Evolutionary conservation across 2,113 vertebrate genomes (phyloP).

Genomic region (Ranitomeya variabilis): DNA sequence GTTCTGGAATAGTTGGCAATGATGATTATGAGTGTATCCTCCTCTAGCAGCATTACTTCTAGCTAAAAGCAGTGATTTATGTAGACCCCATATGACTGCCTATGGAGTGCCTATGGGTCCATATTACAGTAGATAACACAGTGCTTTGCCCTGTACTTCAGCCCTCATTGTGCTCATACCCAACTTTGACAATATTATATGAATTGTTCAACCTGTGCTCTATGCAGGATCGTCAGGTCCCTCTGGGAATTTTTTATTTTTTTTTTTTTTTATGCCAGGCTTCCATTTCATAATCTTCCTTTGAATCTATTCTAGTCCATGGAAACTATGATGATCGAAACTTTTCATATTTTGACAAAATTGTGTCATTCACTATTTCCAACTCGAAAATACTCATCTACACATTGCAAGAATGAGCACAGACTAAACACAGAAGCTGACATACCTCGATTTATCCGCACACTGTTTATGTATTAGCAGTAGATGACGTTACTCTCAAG

Average conservation of each 20-base stretch:
- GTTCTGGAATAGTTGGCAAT: too few relatives aligned
- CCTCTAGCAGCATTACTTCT: too few relatives aligned
- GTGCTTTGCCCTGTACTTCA: too few relatives aligned
- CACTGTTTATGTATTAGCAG: conserved; percentile 34
- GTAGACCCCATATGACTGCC: too few relatives aligned
- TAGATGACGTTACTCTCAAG: conserved; percentile 29
- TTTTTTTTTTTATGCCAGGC: neutral
- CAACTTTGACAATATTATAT: neutral
- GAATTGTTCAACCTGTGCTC: neutral
- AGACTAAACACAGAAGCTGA: conserved; percentile 43
- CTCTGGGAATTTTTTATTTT: neutral
- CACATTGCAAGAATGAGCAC: conserved; percentile 35
- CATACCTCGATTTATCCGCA: neutral
- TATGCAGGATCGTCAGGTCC: neutral
- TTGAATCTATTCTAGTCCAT: neutral
- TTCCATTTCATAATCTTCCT: neutral
- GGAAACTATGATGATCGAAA: neutral
- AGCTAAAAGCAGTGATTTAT: too few relatives aligned
- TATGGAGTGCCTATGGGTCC: too few relatives aligned
- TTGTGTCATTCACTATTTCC: neutral
- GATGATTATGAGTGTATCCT: too few relatives aligned
- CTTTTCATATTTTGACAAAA: neutral
- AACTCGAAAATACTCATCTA: conserved; percentile 1
- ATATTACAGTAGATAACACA: too few relatives aligned
- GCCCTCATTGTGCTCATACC: neutral